phyloP scores from a whole-genome alignment of 2,113 vertebrate genomes.

The Esox niger region DNA sequence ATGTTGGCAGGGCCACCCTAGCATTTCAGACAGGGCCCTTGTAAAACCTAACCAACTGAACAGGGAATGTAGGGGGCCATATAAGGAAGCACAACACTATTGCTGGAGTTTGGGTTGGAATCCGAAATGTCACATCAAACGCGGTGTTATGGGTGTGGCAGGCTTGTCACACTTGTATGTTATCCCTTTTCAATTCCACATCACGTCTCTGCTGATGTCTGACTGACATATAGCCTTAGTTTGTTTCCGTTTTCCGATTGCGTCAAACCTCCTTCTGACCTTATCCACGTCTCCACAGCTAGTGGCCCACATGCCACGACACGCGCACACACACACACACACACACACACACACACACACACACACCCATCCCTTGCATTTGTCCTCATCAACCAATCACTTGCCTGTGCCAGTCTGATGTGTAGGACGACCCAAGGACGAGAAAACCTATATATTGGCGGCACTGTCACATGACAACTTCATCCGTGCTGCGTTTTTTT shows the following conservation, averaged over 20 bases:
- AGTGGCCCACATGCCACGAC: constrained; percentile 17
- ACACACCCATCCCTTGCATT: background rate
- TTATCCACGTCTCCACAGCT: constrained; percentile 27
- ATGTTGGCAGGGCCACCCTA: too few relatives aligned
- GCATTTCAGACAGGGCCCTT: background rate
- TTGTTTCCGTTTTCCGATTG: constrained; percentile 26
- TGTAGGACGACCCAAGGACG: constrained; percentile 47
- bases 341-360: constrained; percentile 23
- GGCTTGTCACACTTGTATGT: background rate
- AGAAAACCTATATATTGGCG: constrained; percentile 46
- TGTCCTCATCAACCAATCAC: constrained; percentile 59
- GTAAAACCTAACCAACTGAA: background rate
- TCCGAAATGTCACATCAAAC: background rate
- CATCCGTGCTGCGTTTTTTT: background rate
- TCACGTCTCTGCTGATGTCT: background rate
- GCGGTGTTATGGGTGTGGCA: background rate
- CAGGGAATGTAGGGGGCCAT: too few relatives aligned
- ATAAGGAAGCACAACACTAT: too few relatives aligned
- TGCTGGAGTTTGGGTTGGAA: background rate
- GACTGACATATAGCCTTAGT: constrained; percentile 2
- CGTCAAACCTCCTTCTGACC: constrained; percentile 39
- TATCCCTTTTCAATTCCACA: background rate
- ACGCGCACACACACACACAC: constrained; percentile 18
- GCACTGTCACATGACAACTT: background rate
- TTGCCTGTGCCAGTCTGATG: constrained; percentile 21